These are phyloP conservation scores for Trogon surrucura DNA, from an alignment of 2,113 vertebrate genomes.

Conservation along the genomic window DNA sequence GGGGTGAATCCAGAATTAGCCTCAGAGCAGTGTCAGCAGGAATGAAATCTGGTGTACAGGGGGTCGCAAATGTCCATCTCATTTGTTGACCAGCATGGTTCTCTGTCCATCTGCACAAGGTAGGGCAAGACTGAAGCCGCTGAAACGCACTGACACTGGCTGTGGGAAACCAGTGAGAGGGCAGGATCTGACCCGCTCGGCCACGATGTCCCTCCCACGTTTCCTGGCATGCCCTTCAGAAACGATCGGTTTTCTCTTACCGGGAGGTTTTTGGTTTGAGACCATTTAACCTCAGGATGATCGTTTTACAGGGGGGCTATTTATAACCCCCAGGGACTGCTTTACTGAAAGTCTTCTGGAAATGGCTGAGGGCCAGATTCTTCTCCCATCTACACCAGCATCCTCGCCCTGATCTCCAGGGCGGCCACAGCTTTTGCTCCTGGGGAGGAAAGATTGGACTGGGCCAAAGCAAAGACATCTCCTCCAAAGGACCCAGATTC, in stretches of 20 bases:
- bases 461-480: not conserved
- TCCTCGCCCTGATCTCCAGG: not conserved
- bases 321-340: conserved; percentile 55
- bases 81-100: accelerated
- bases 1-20: not conserved
- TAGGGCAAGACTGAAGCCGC: not conserved
- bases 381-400: not conserved
- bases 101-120: not conserved
- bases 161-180: not conserved
- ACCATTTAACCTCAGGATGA: conserved; percentile 57
- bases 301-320: conserved; percentile 46
- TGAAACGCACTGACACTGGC: not conserved
- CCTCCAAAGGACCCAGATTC: not conserved
- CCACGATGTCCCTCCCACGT: not conserved
- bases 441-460: accelerated
- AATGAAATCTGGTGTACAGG: not conserved
- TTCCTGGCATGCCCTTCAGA: conserved; percentile 47
- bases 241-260: conserved; percentile 5
- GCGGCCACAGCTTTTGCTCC: not conserved
- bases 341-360: conserved; percentile 22
- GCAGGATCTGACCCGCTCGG: not conserved
- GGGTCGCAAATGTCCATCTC: not conserved
- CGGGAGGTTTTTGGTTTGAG: conserved; percentile 48
- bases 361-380: not conserved
- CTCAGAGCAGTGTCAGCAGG: not conserved